Percentiles rank a stretch among this genome's conserved stretches.
These are phyloP conservation scores for Coenobita brevimanus DNA, from an alignment of 1,140 invertebrate species.

Conservation along the genomic window DNA sequence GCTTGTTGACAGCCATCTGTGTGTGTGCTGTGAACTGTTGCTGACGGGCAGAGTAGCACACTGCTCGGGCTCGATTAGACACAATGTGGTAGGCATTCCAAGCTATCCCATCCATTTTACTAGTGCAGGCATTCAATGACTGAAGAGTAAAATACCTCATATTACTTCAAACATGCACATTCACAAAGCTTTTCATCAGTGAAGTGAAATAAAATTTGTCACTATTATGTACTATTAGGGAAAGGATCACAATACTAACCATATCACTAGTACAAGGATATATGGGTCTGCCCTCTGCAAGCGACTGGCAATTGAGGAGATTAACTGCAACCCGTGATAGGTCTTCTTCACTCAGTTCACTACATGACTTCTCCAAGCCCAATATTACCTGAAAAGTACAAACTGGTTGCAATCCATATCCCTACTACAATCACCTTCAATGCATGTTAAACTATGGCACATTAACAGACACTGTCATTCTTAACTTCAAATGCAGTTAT, in stretches of 20 bases:
- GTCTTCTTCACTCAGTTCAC: conserved; percentile 79
- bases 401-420: not conserved
- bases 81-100: conserved; percentile 85
- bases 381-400: conserved; percentile 76
- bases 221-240: too few species aligned
- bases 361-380: conserved; percentile 78
- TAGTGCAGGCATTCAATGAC: conserved; percentile 79
- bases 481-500: too few species aligned
- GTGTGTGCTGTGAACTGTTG: conserved; percentile 80
- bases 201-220: too few species aligned
- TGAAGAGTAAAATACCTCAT: conserved; percentile 70
- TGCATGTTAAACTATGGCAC: too few species aligned
- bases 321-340: conserved; percentile 81
- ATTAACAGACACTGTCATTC: too few species aligned
- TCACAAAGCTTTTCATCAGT: too few species aligned
- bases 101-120: conserved; percentile 80
- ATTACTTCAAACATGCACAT: too few species aligned
- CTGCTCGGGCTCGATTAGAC: conserved; percentile 80
- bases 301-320: conserved; percentile 82
- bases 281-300: conserved; percentile 78
- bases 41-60: conserved; percentile 80
- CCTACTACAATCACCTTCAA: too few species aligned
- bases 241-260: too few species aligned
- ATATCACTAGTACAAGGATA: conserved; percentile 79
- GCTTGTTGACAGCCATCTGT: conserved; percentile 81